Evolutionary conservation across 2,888 invertebrate genomes (phyloP).

Genomic region (Caenorhabditis afra): DNA sequence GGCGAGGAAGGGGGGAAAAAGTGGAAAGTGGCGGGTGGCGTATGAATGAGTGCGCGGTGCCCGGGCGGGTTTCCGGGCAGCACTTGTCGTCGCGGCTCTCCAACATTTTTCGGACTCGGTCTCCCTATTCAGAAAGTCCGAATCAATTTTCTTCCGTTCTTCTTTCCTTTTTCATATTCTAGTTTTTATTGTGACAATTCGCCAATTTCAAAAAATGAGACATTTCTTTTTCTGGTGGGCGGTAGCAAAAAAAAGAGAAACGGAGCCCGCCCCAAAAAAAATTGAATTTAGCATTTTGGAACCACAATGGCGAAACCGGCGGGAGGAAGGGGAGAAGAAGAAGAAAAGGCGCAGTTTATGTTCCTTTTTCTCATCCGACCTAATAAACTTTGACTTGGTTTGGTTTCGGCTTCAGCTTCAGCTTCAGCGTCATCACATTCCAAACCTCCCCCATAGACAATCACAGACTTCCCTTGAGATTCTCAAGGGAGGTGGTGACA

Average conservation of each 20-base stretch:
- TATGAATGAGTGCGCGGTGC: slow-evolving; percentile 7
- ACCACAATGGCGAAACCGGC: slow-evolving; percentile 29
- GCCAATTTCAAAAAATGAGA: no score
- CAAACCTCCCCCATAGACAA: no score
- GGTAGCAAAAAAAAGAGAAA: slow-evolving; percentile 21
- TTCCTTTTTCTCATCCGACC: background rate
- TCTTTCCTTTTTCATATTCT: no score
- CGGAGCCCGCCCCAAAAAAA: slow-evolving; percentile 18
- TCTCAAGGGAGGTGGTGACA: slow-evolving; percentile 1
- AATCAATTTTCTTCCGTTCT: background rate
- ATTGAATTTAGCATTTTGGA: slow-evolving; percentile 45
- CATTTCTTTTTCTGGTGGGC: no score
- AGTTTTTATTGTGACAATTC: no score
- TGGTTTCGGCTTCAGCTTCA: background rate
- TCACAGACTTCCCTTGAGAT: no score
- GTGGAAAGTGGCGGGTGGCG: no score
- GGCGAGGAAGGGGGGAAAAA: no score
- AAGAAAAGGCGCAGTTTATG: slow-evolving; percentile 3
- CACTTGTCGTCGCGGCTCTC: no score
- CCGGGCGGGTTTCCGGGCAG: background rate
- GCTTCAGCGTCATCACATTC: background rate
- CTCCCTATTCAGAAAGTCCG: background rate
- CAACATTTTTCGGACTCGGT: background rate
- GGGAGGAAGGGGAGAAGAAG: slow-evolving; percentile 9
- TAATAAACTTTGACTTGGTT: slow-evolving; percentile 13